Base-by-base conservation (phyloP, 2,888 invertebrate genomes). In the Rhagonycha fulva region DNA sequence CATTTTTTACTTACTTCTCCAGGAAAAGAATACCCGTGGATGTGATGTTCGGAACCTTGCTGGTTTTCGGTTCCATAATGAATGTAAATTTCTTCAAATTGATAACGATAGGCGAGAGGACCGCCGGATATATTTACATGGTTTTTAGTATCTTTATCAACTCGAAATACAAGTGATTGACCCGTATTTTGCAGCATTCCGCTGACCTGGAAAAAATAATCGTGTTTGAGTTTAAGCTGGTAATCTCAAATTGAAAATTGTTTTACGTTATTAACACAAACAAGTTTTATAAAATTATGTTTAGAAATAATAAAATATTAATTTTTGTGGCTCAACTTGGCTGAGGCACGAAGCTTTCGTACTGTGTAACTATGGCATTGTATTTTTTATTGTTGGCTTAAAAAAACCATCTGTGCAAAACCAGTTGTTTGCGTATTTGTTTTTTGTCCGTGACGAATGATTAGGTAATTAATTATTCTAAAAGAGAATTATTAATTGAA, bases 81-180 rank as follows among this genome's bases (percentile, higher is more conserved):
- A 86, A 98, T 95, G 90, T 97, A 97, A 86, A 98, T 95, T 89
- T 98, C 97, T 85, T 96, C 96, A 84, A 98, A 96, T 88, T 96
- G 96, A 89, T 98, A 98, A 81, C 95, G 92, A 89, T 98, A 98
- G 80, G 98, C 96, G 71, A 98, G 91, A 0, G 99, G 98, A 0
- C 99, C 99, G 7, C 97, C 98, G 68, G 96, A 96, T 86, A 99
- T 97, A 90, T 98, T 98, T 79, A 98, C 95, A 84, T 95, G 95
- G 83, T 95, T 94, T 86, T 96, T 96, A 69, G 95, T 94, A 85
- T 96, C 96, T 85, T 95, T 96, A 87, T 97, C 96, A 77, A 97
- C 94, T 71, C 95, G 92, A 89, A 98, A 96, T 81, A 97, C 95
- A 80, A 98, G 90, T 75, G 97, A 96, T 87, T 98, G 98, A 0